phyloP scores from a whole-genome alignment of 2,797 vertebrate species.

The Pseudochirops cupreus region DNA sequence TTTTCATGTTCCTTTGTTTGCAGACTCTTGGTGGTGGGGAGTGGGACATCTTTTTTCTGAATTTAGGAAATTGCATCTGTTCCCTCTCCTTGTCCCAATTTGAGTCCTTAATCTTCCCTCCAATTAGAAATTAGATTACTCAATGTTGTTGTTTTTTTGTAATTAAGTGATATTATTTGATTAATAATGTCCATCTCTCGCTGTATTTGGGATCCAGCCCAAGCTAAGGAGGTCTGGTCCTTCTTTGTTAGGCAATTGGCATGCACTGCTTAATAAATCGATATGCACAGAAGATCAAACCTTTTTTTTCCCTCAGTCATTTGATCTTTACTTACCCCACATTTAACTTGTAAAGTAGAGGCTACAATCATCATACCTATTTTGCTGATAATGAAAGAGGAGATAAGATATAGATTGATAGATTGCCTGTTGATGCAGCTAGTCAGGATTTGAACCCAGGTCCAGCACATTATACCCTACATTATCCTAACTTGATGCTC shows the following conservation, averaged over 20 bases:
- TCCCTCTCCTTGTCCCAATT: not conserved
- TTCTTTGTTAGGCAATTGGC: not conserved
- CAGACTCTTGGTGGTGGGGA: not conserved
- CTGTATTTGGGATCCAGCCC: not conserved
- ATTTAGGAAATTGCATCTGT: not conserved
- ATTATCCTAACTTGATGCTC: not conserved
- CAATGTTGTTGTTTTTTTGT: not conserved
- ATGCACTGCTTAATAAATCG: not conserved
- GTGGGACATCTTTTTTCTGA: not conserved
- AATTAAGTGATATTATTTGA: not conserved
- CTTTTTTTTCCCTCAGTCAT: not conserved
- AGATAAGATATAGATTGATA: not conserved
- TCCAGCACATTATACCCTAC: not conserved
- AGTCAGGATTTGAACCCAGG: not conserved
- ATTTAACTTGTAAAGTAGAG: not conserved
- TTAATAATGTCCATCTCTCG: not conserved
- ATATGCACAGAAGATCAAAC: not conserved
- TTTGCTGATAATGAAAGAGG: not conserved
- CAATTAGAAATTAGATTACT: not conserved
- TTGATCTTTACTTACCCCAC: not conserved
- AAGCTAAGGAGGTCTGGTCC: not conserved
- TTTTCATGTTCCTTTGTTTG: not conserved
- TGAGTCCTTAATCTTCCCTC: not conserved
- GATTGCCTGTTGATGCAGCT: not conserved
- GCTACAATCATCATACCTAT: not conserved